Conservation (phyloP, 2,797 vertebrate species). For the Erethizon dorsatum region DNA sequence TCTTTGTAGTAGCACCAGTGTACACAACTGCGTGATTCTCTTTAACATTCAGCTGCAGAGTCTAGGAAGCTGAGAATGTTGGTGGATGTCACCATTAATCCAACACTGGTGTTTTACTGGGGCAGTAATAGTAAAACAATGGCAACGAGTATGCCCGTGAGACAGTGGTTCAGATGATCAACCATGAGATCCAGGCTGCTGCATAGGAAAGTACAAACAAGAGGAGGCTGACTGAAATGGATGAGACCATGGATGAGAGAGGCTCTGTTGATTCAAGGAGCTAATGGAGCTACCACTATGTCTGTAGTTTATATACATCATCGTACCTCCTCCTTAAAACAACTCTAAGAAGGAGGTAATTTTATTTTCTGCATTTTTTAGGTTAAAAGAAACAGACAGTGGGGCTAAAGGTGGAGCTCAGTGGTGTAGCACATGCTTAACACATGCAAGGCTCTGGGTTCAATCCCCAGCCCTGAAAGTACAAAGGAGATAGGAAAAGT, state of each 20-base stretch:
- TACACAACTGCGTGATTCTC: background rate
- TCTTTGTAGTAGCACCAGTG: background rate
- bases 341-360: background rate
- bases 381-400: background rate
- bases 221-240: background rate
- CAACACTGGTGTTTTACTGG: background rate
- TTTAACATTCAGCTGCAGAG: background rate
- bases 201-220: background rate
- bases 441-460: background rate
- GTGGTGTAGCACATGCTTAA: too few relatives aligned
- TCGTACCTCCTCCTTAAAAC: background rate
- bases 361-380: background rate
- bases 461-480: background rate
- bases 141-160: background rate
- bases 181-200: background rate
- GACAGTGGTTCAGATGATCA: background rate
- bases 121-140: background rate
- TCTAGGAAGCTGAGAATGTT: background rate
- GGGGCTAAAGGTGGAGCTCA: background rate
- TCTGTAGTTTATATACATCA: background rate
- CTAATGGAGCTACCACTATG: background rate
- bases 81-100: background rate
- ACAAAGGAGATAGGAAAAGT: background rate
- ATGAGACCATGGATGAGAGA: background rate
- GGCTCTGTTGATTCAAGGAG: background rate